Conservation (phyloP, 2,797 vertebrate genomes). For the Gymnodraco acuticeps region DNA sequence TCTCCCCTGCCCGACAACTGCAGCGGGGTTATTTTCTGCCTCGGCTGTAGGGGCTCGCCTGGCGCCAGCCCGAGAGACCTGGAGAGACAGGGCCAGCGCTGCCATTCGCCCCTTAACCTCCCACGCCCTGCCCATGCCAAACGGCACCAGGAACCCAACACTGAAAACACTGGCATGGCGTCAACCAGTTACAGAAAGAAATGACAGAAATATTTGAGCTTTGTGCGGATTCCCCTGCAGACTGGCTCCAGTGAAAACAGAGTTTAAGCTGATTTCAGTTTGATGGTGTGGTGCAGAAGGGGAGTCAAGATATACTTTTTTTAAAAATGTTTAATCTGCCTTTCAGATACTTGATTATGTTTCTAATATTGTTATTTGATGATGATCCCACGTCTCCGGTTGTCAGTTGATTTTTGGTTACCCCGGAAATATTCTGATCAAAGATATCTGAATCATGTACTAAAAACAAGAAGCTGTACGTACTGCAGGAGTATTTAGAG, state of each 20-base stretch:
- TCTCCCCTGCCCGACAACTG: conserved; percentile 87
- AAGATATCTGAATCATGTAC: conserved; percentile 38
- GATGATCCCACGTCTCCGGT: too few relatives aligned
- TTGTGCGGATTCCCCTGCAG: conserved; percentile 22
- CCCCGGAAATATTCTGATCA: conserved; percentile 56
- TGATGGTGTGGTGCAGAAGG: neutral
- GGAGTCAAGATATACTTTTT: too few relatives aligned
- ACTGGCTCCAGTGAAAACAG: conserved; percentile 11
- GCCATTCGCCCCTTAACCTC: conserved; percentile 82
- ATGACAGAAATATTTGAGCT: conserved; percentile 44
- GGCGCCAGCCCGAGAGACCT: conserved; percentile 86
- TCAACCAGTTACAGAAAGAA: conserved; percentile 24
- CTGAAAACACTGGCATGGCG: conserved; percentile 72
- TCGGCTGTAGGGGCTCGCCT: conserved; percentile 78
- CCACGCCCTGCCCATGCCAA: conserved; percentile 56
- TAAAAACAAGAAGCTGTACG: conserved; percentile 41
- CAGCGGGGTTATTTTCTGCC: conserved; percentile 83
- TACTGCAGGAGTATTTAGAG: conserved; percentile 49
- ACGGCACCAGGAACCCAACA: conserved; percentile 67
- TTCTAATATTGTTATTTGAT: neutral
- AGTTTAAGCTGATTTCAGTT: neutral
- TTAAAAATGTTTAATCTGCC: neutral
- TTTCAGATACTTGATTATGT: neutral
- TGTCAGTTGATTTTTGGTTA: conserved; percentile 3
- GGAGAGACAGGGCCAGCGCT: conserved; percentile 69